Evolutionary conservation across 2,888 invertebrate genomes (phyloP), one percentile per base, ranked within the genome.

Genomic region (Malthinus seriepunctatus): DNA sequence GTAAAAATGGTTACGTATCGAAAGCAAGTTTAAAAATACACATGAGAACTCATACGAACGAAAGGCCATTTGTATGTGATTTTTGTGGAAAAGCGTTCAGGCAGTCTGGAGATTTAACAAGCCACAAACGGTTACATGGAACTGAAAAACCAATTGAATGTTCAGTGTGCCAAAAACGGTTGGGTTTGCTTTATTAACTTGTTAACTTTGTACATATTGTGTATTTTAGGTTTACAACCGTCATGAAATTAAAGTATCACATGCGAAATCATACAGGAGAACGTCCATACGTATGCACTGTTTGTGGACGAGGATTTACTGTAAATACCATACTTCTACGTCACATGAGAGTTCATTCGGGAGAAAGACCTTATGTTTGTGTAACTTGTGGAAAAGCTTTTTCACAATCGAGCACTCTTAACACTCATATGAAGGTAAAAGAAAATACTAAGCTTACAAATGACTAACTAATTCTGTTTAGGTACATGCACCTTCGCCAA

Each of bases 241-340:
- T 79, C 7, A 79, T 79, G 79, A 79, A 79, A 66, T 63, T 79
- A 45, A 79, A 79, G 63, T 79, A 79, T 57, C 79, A 79, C 64
- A 79, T 79, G 79, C 70, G 79, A 7, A 79, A 79, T 63, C 79
- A 79, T 56, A 79, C 79, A 0, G 79, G 79, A 4, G 79, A 79
- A 67, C 70, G 79, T 1, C 79, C 79, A 1, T 79, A 79, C 57
- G 79, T 79, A 5, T 79, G 79, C 58, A 74, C 71, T 8, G 73
- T 79, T 8, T 79, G 79, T 58, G 77, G 77, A 9, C 63, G 79
- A 51, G 79, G 79, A n/a, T 79, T 79, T 60, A 79, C 79, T 3
- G 78, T 79, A 1, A 79, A 79, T 62, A 79, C 79, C 3, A 79
- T 79, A 51, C 65, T 79, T 15, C 63, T 79, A 52, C 69, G 79